Evolutionary conservation across 2,113 vertebrate species (phyloP).

Genomic region (Ailuropoda melanoleuca): DNA sequence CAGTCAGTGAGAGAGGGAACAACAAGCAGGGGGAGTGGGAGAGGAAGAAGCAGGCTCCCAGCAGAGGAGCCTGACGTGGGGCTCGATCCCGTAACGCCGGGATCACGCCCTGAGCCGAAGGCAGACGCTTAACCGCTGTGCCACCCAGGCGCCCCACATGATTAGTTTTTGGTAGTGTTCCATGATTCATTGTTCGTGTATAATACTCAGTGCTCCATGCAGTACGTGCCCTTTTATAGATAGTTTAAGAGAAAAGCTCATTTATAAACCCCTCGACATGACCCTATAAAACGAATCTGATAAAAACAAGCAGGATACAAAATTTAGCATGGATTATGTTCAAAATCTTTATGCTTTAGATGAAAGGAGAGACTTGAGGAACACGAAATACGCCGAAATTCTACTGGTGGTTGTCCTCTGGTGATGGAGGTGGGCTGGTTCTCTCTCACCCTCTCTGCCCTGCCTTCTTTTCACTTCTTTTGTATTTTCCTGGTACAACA

Average conservation of each 20-base stretch:
- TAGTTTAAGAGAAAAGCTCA: neutral
- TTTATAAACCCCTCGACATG: neutral
- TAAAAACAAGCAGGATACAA: constrained; percentile 3
- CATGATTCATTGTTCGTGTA: too few species aligned
- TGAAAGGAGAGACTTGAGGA: neutral
- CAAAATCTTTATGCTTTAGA: neutral
- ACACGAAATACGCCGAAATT: neutral
- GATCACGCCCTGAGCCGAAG: too few species aligned
- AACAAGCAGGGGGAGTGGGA: too few species aligned
- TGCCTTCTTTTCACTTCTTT: neutral
- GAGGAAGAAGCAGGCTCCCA: too few species aligned
- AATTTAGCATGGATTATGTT: neutral
- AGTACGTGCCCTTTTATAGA: neutral
- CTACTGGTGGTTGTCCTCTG: neutral
- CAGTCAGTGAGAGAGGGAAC: too few species aligned
- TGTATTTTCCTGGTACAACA: neutral
- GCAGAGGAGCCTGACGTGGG: too few species aligned
- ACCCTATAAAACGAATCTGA: neutral
- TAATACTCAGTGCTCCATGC: too few species aligned
- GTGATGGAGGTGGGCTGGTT: neutral
- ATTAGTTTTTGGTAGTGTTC: too few species aligned
- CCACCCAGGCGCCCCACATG: too few species aligned
- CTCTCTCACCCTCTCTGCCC: neutral
- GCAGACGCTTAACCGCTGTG: too few species aligned
- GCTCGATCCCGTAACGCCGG: too few species aligned